A percentile compares a stretch with the other conserved stretches of the same genome.
Conservation (phyloP, 2,888 invertebrate species). For the Cerastis rubricosa region DNA sequence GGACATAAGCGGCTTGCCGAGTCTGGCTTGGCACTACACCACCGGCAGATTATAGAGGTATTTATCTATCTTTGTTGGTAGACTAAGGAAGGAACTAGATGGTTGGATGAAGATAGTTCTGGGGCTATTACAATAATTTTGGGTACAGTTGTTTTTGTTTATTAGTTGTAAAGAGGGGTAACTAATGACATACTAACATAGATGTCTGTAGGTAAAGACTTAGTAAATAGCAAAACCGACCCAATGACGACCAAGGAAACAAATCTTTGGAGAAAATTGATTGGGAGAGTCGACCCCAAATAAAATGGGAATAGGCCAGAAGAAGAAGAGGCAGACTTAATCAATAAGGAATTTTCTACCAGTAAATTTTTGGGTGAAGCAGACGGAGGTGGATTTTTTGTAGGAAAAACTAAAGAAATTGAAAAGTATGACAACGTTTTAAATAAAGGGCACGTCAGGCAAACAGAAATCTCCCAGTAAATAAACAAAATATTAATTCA, state of each 20-base stretch:
- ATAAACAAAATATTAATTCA: background rate
- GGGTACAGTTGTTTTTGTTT: too few species aligned
- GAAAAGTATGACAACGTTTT: background rate
- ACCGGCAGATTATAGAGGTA: constrained; percentile 7
- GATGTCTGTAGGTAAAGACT: too few species aligned
- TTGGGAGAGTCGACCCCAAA: background rate
- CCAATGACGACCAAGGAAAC: background rate
- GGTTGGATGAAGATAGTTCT: background rate
- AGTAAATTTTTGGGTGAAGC: background rate
- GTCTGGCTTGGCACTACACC: constrained; percentile 23
- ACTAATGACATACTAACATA: background rate
- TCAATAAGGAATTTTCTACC: background rate
- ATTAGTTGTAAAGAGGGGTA: background rate
- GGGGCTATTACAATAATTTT: background rate
- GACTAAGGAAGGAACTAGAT: constrained; percentile 1
- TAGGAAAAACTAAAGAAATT: background rate
- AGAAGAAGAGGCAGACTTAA: background rate
- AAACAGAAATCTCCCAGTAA: background rate
- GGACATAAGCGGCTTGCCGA: constrained; percentile 80
- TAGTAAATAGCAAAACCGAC: too few species aligned
- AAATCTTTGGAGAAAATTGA: background rate
- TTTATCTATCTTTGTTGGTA: background rate
- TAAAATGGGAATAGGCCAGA: background rate
- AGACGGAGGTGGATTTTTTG: background rate
- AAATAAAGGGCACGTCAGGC: background rate